These are phyloP conservation scores for Taphrorychus bicolor DNA, from an alignment of 2,888 invertebrate species.

Conservation along the genomic window DNA sequence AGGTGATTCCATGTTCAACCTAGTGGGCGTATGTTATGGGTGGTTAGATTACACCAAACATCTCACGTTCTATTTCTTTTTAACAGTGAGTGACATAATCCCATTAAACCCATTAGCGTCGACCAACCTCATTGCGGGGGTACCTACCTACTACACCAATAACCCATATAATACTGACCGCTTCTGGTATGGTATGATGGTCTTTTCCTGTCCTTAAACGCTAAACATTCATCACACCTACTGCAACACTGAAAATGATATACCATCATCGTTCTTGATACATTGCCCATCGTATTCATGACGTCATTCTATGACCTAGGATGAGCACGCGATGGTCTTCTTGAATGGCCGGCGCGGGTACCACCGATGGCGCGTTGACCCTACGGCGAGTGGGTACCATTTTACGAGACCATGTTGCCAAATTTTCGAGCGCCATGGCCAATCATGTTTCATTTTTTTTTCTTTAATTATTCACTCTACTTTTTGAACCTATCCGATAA, in stretches of 20 bases:
- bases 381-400: background rate
- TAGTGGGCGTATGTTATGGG: too few species aligned
- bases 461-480: background rate
- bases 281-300: slow-evolving; percentile 22
- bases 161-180: background rate
- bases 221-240: background rate
- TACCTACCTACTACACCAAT: background rate
- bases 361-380: slow-evolving; percentile 31
- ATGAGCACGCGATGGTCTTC: slow-evolving; percentile 53
- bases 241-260: background rate
- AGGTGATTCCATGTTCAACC: too few species aligned
- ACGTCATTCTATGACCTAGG: slow-evolving; percentile 52
- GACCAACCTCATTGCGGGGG: background rate
- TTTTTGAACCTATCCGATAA: background rate
- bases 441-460: background rate
- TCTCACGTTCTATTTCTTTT: background rate
- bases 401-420: slow-evolving; percentile 16
- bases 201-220: background rate
- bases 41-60: background rate
- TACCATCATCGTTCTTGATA: background rate
- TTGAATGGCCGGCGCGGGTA: slow-evolving; percentile 51
- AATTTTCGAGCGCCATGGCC: too few species aligned
- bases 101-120: too few species aligned
- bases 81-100: background rate
- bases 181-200: background rate